Evolutionary conservation across 2,113 vertebrate genomes (phyloP), one percentile per base, ranked within the genome.

Genomic region (Pelobates fuscus): DNA sequence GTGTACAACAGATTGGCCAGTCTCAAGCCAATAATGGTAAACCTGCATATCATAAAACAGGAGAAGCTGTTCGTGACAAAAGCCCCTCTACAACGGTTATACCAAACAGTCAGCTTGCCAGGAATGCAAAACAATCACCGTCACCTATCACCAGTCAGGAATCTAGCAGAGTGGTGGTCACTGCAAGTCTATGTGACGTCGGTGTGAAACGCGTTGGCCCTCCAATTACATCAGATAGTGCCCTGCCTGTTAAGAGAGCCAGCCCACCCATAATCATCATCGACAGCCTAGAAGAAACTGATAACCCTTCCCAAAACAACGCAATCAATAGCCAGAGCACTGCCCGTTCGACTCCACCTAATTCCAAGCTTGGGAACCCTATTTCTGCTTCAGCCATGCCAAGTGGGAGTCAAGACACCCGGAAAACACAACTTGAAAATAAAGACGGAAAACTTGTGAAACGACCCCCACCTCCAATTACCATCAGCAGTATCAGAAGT

Each of bases 401-500:
- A 3, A 29, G 6, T 4, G 55, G 55, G 2, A 14, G 12, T 15
- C 63, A 49, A 2, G 64, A 37, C 3, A 2, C 14, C 3, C 49
- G 29, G 20, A 57, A 27, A 10, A 17, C 41, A 7, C 54, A 26
- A 6, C 25, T 23, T 7, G 72, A 67, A 24, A 21, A 23, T 2
- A 75, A 46, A 59, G 52, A 67, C 0, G 55, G 41, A 17, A 65
- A 25, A 3, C 10, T 2, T 1, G n/a, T 11, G 1, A 75, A n/a
- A 27, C 37, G 41, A 2, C 27, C 18, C 15, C 37, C 24, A 0
- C 37, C 54, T n/a, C 54, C 63, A 2, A 67, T 75, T 18, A 67
- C 63, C 18, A 75, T 75, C 26, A 75, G 72, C 43, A 46, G 54
- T 6, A 71, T 71, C 26, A 58, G 58, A 7, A 62, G 26, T 49